Evolutionary conservation across 2,797 vertebrate genomes (phyloP), one percentile per base, ranked within the genome.

Genomic region (Falco naumanni): DNA sequence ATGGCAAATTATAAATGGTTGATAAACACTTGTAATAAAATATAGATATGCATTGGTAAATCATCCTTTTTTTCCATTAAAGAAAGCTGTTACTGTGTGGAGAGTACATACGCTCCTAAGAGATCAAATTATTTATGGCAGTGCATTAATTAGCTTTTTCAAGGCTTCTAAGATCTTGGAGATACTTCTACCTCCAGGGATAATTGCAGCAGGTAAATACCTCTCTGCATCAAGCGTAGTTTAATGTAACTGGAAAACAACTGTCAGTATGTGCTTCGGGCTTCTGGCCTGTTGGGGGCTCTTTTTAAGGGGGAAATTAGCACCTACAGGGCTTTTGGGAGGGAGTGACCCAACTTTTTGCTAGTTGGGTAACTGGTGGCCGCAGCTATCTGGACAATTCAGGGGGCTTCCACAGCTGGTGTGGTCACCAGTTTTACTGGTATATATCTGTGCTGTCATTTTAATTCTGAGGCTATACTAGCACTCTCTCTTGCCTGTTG

Each of bases 91-190:
- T 95, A 56, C 79, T 93, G 39, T 93, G 68, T 70, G 64, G 59
- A 66, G 65, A 84, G 31, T 82, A 72, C 43, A 39, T 41, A 84
- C 64, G 66, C 70, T 93, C 94, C 89, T 79, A 92, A 88, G 95
- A 96, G 94, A 96, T 92, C 89, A 61, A 84, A 94, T 97, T 95
- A 91, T 96, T 97, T 96, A 96, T 90, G 92, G 79, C 59, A 91
- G 70, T 79, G 70, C 48, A 79, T 95, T 97, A 96, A 96, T 96
- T 95, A 96, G 92, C 76, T 96, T 92, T 94, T 95, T 94, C 29
- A 56, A 95, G 84, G 63, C 89, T 96, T 89, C 59, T 92, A 18
- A 85, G 76, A 76, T 95, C 90, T 91, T 74, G 77, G 60, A 86
- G 70, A 16, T 75, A 10, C 64, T 86, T 91, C 2, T 6, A 79